Percentiles rank a stretch among this genome's conserved stretches.
Evolutionary conservation across 2,797 vertebrate genomes (phyloP).

Genomic region (Phalanger gymnotis): DNA sequence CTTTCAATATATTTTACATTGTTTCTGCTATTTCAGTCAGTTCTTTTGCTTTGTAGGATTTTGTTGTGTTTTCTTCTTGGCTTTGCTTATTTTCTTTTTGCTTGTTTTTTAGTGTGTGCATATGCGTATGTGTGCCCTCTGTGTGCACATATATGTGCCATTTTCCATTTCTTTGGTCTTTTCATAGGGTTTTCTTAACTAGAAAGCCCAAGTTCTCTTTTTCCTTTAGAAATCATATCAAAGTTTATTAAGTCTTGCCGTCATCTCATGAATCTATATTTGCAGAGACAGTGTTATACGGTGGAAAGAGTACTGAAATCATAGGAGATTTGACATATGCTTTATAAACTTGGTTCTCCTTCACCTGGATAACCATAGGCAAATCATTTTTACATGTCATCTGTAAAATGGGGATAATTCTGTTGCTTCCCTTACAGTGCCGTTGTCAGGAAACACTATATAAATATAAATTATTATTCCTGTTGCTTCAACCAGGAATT

Average conservation of each 20-base stretch:
- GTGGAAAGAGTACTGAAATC: background rate
- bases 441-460: background rate
- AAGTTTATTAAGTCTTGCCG: background rate
- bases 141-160: no score
- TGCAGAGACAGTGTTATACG: background rate
- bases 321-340: background rate
- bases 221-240: conserved; percentile 12
- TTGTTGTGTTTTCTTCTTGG: no score
- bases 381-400: background rate
- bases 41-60: background rate
- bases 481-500: background rate
- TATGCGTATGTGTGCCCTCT: no score
- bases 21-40: background rate
- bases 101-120: background rate
- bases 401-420: background rate
- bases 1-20: background rate
- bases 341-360: background rate
- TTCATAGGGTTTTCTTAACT: background rate
- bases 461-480: background rate
- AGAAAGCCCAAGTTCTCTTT: background rate
- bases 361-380: background rate
- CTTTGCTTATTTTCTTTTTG: background rate
- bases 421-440: background rate
- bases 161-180: background rate
- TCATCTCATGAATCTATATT: conserved; percentile 6